Percentiles rank a stretch among this genome's conserved stretches.
Conservation (phyloP, 1,140 invertebrate species). For the Archegozetes longisetosus region DNA sequence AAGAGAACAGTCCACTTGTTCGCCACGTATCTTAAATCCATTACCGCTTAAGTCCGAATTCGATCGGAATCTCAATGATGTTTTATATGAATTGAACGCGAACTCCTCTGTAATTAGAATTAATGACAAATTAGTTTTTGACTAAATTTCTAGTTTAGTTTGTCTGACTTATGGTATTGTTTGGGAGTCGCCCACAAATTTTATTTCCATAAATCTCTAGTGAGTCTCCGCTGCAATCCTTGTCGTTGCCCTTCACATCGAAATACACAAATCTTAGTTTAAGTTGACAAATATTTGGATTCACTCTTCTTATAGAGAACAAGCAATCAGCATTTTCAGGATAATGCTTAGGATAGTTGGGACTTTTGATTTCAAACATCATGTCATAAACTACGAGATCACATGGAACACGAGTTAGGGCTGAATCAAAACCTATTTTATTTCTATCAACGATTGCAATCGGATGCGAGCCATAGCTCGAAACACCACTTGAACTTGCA, state of each 20-base stretch:
- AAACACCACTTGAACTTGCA: not conserved
- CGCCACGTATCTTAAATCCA: constrained; percentile 21
- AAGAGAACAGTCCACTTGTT: constrained; percentile 22
- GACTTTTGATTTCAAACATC: constrained; percentile 20
- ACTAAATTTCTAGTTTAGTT: not conserved
- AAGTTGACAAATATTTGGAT: constrained; percentile 20
- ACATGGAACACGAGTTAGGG: constrained; percentile 17
- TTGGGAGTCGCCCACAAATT: constrained; percentile 20
- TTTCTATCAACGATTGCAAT: not conserved
- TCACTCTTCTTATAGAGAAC: constrained; percentile 17
- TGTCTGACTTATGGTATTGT: constrained; percentile 11
- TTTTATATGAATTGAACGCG: constrained; percentile 21
- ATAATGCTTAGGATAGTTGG: constrained; percentile 22
- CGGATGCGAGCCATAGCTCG: not conserved
- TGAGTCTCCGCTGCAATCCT: constrained; percentile 22
- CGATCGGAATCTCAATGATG: constrained; percentile 20
- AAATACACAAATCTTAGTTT: constrained; percentile 21
- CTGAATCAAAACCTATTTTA: not conserved
- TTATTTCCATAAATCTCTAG: constrained; percentile 21
- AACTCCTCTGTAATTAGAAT: constrained; percentile 13
- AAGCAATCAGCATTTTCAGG: constrained; percentile 18
- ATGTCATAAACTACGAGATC: constrained; percentile 19
- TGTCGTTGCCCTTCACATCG: constrained; percentile 20
- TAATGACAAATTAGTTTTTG: not conserved
- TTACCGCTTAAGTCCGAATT: constrained; percentile 17